Evolutionary conservation across 2,113 vertebrate species (phyloP).

Genomic region (Clinocottus analis): DNA sequence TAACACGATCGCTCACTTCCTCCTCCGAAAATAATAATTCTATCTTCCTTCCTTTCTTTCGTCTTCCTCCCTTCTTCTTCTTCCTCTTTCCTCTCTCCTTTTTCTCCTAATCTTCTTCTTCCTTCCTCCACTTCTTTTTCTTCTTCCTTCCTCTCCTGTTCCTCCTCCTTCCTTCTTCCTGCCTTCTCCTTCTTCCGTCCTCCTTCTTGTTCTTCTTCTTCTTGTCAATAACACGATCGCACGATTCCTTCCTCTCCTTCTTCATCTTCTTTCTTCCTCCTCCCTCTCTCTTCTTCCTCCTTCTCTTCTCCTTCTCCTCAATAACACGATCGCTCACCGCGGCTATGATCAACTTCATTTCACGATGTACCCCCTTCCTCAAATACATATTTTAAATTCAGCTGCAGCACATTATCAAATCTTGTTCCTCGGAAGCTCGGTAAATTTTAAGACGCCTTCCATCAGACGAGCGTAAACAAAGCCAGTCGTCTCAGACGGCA

Average conservation of each 20-base stretch:
- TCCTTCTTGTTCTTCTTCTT: constrained; percentile 16
- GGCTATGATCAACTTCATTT: constrained; percentile 58
- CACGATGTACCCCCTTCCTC: constrained; percentile 33
- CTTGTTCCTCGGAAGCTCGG: constrained; percentile 55
- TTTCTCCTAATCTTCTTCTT: no score
- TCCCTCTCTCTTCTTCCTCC: no score
- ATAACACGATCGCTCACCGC: constrained; percentile 28
- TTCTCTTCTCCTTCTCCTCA: constrained; percentile 10
- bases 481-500: constrained; percentile 45
- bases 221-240: constrained; percentile 34
- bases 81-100: no score
- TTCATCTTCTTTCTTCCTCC: no score
- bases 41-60: no score
- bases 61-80: neutral
- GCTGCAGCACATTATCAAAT: constrained; percentile 53
- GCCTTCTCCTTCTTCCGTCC: neutral
- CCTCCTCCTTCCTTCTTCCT: constrained; percentile 7
- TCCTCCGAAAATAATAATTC: no score
- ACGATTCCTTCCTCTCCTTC: no score
- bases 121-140: neutral
- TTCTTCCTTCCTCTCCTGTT: no score
- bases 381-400: constrained; percentile 45
- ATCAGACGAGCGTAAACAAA: constrained; percentile 64
- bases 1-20: constrained; percentile 30
- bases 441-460: constrained; percentile 59